phyloP scores from a whole-genome alignment of 2,797 vertebrate genomes.

The Acanthurus lineatus region DNA sequence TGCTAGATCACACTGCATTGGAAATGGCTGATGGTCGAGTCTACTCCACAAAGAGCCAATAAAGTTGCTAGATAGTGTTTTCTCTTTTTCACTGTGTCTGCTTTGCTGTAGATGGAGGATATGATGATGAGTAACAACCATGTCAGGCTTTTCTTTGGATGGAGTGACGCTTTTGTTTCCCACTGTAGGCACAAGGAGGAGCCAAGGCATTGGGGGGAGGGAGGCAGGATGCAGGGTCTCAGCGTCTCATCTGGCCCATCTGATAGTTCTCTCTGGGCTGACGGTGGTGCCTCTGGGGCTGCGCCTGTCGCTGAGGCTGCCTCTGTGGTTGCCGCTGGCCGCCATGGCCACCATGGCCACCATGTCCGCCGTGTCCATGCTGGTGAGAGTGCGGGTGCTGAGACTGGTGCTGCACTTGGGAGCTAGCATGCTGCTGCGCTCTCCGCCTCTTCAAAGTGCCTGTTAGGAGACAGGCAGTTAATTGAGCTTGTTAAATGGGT shows the following conservation, averaged over 20 bases:
- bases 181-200: constrained; percentile 96
- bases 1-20: constrained; percentile 73
- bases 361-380: constrained; percentile 76
- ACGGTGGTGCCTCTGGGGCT: constrained; percentile 85
- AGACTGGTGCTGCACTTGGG: constrained; percentile 84
- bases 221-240: constrained; percentile 82
- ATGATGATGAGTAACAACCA: constrained; percentile 86
- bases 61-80: constrained; percentile 68
- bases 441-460: constrained; percentile 98
- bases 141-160: constrained; percentile 89
- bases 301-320: constrained; percentile 79
- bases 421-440: constrained; percentile 91
- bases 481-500: neutral
- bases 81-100: constrained; percentile 63
- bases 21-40: constrained; percentile 79
- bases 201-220: constrained; percentile 93
- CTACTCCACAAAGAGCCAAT: constrained; percentile 78
- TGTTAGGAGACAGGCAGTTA: constrained; percentile 58
- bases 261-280: constrained; percentile 91
- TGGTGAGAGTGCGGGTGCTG: constrained; percentile 90
- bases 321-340: constrained; percentile 79
- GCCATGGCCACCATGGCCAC: constrained; percentile 84
- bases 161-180: constrained; percentile 98
- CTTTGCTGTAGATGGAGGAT: constrained; percentile 73
- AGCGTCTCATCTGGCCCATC: constrained; percentile 94